A percentile compares a stretch with the other conserved stretches of the same genome.
Conservation (phyloP, 2,888 invertebrate genomes). For the Sclerodermus sp. region DNA sequence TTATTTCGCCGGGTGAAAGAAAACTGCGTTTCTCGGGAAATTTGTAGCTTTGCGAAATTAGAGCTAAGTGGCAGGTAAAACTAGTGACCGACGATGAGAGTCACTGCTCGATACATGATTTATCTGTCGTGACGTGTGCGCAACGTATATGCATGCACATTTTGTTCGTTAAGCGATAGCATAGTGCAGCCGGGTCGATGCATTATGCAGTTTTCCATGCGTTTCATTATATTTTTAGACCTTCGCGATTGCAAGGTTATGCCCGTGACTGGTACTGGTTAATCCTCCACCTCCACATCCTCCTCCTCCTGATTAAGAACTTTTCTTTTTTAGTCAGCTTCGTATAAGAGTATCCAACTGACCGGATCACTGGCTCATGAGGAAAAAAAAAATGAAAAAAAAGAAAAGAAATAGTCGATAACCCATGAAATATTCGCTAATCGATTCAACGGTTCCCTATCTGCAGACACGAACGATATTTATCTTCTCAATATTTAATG, state of each 20-base stretch:
- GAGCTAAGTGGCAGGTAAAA: not conserved
- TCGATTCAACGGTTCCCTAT: too few species aligned
- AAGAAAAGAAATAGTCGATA: too few species aligned
- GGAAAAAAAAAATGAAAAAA: too few species aligned
- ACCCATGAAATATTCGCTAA: too few species aligned
- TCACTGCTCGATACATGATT: conserved; percentile 42
- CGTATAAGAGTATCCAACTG: too few species aligned
- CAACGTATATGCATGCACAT: conserved; percentile 10
- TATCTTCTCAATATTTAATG: too few species aligned
- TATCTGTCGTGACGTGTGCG: conserved; percentile 33
- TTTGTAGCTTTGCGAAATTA: not conserved
- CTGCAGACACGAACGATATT: too few species aligned
- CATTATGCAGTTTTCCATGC: conserved; percentile 35
- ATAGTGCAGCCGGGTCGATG: conserved; percentile 24
- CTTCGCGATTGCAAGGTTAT: conserved; percentile 19
- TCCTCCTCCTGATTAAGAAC: too few species aligned
- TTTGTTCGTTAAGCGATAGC: conserved; percentile 29
- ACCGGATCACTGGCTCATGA: too few species aligned
- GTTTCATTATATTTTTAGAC: conserved; percentile 42
- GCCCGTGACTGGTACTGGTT: not conserved
- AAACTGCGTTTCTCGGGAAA: not conserved
- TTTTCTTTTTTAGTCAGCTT: too few species aligned
- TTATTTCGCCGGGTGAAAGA: too few species aligned
- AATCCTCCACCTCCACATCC: not conserved
- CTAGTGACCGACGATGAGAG: conserved; percentile 26